These are phyloP conservation scores for Penaeus monodon DNA, from an alignment of 2,888 invertebrate species.

Conservation along the genomic window DNA sequence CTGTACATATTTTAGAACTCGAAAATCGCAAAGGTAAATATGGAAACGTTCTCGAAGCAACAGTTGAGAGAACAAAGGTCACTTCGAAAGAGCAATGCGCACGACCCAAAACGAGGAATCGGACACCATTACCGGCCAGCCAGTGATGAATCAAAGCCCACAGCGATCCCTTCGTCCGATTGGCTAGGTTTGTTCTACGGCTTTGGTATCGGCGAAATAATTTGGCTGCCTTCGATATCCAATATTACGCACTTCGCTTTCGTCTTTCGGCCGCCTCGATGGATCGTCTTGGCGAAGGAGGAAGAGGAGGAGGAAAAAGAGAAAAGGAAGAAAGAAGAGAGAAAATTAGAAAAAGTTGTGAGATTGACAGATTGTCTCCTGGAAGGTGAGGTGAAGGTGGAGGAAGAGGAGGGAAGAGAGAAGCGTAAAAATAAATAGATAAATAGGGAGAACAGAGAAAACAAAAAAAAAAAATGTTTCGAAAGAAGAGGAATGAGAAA, in stretches of 20 bases:
- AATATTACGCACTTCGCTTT: slow-evolving; percentile 5
- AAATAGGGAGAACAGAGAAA: no score
- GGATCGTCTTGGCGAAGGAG: no score
- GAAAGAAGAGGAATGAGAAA: no score
- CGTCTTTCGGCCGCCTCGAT: not conserved
- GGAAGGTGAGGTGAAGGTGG: not conserved
- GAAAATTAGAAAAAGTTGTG: not conserved
- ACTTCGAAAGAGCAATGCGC: not conserved
- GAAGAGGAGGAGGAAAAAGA: not conserved
- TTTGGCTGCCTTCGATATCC: slow-evolving; percentile 18
- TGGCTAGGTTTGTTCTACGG: slow-evolving; percentile 11
- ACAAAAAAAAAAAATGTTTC: no score
- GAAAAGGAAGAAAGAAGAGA: not conserved
- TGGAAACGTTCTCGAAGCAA: no score
- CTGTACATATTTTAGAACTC: no score
- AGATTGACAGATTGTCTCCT: no score
- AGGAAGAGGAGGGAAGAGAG: not conserved
- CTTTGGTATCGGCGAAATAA: slow-evolving; percentile 27
- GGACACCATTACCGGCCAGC: slow-evolving; percentile 18
- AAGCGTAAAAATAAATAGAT: no score
- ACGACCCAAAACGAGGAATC: slow-evolving; percentile 7
- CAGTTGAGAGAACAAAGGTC: no score
- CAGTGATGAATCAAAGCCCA: slow-evolving; percentile 25
- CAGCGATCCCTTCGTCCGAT: slow-evolving; percentile 10
- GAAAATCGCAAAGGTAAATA: not conserved